phyloP scores from a whole-genome alignment of 2,888 invertebrate genomes.

The Tubiluchus corallicola region DNA sequence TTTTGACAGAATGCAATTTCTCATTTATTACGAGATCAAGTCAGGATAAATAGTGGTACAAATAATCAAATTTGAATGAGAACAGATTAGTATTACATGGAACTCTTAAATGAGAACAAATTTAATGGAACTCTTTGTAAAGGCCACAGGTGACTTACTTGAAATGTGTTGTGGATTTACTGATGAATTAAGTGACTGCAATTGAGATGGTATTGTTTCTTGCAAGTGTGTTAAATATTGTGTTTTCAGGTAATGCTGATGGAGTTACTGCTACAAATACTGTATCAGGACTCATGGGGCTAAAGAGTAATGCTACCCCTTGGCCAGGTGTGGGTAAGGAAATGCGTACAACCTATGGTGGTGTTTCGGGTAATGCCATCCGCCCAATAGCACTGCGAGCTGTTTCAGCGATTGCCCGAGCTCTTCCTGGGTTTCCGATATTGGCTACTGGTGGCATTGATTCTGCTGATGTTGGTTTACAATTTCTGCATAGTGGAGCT shows the following conservation, averaged over 20 bases:
- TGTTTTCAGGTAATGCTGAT: slow-evolving; percentile 55
- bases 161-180: no score
- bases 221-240: no score
- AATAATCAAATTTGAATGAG: no score
- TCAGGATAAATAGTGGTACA: no score
- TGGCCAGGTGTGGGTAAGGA: slow-evolving; percentile 76
- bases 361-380: slow-evolving; percentile 75
- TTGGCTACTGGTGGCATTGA: slow-evolving; percentile 94
- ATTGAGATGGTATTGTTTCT: no score
- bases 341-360: slow-evolving; percentile 76
- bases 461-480: slow-evolving; percentile 82
- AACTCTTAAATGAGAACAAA: no score
- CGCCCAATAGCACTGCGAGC: slow-evolving; percentile 81
- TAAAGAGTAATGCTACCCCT: slow-evolving; percentile 56
- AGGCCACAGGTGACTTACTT: no score
- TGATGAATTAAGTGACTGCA: no score
- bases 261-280: slow-evolving; percentile 97
- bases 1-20: no score
- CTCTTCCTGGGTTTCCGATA: slow-evolving; percentile 70
- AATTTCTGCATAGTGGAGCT: slow-evolving; percentile 83
- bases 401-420: slow-evolving; percentile 65
- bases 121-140: no score
- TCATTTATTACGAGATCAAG: no score
- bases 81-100: no score
- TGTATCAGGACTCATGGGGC: slow-evolving; percentile 78